These are phyloP conservation scores for Microcebus murinus DNA, from an alignment of 2,113 vertebrate species.

Conservation along the genomic window DNA sequence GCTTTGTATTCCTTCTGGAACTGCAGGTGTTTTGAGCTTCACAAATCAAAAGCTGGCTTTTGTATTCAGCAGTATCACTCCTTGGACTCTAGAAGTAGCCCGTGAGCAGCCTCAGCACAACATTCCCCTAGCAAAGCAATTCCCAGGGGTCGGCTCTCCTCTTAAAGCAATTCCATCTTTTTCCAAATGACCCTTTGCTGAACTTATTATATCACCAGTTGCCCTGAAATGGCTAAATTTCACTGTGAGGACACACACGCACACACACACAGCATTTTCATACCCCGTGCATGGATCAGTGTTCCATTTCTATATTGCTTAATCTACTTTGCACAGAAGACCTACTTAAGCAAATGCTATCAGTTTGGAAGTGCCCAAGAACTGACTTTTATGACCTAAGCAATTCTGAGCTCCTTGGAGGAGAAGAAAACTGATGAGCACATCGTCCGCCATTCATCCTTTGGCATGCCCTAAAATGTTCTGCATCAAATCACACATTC, in stretches of 20 bases:
- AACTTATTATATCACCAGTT: constrained; percentile 54
- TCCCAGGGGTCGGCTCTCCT: neutral
- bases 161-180: constrained; percentile 68
- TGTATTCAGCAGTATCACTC: neutral
- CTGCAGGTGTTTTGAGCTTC: constrained; percentile 37
- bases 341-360: constrained; percentile 52
- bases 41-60: constrained; percentile 58
- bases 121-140: neutral
- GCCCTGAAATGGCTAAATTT: constrained; percentile 68
- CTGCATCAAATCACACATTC: constrained; percentile 71
- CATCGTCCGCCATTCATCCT: constrained; percentile 44
- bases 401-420: constrained; percentile 58
- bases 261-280: constrained; percentile 41
- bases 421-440: constrained; percentile 60
- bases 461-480: constrained; percentile 50
- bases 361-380: constrained; percentile 42
- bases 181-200: constrained; percentile 63
- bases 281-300: constrained; percentile 52
- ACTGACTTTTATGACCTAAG: constrained; percentile 60
- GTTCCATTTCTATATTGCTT: constrained; percentile 44
- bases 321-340: constrained; percentile 68
- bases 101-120: neutral
- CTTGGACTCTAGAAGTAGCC: neutral
- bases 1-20: constrained; percentile 10
- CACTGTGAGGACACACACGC: constrained; percentile 4